Percentiles rank a stretch among this genome's conserved stretches.
Conservation (phyloP, 2,113 vertebrate genomes). For the Nibea coibor region DNA sequence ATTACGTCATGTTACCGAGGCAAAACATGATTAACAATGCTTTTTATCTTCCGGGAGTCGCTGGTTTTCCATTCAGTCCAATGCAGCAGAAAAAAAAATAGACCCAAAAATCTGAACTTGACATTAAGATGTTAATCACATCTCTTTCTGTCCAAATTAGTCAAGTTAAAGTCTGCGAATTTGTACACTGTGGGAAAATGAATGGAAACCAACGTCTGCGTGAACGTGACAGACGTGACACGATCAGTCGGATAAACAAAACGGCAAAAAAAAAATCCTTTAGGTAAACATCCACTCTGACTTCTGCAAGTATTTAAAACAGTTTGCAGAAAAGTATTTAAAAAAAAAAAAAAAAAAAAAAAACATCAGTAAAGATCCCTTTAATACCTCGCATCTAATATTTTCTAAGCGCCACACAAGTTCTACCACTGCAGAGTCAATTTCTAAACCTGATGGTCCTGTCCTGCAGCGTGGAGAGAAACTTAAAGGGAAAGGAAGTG, state of each 20-base stretch:
- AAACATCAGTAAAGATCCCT: background rate
- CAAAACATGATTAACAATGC: background rate
- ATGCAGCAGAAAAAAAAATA: background rate
- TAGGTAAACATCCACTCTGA: background rate
- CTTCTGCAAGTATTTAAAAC: constrained; percentile 1
- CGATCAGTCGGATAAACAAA: no score
- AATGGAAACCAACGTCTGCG: background rate
- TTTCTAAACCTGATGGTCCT: background rate
- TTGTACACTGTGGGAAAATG: background rate
- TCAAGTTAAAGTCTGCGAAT: background rate
- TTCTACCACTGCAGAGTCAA: background rate
- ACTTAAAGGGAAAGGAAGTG: background rate
- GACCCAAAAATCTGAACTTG: background rate
- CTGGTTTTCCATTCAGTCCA: background rate
- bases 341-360: no score
- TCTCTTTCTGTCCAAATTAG: background rate
- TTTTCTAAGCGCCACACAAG: background rate
- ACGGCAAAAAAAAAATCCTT: background rate
- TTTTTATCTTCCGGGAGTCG: background rate
- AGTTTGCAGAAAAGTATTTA: background rate
- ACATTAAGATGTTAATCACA: background rate
- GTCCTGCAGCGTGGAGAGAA: background rate
- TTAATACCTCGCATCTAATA: no score
- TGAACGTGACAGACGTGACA: background rate
- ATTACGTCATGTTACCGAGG: background rate